Evolutionary conservation across 2,888 invertebrate species (phyloP), one percentile per base, ranked within the genome.

Genomic region (Polymixis lichenea): DNA sequence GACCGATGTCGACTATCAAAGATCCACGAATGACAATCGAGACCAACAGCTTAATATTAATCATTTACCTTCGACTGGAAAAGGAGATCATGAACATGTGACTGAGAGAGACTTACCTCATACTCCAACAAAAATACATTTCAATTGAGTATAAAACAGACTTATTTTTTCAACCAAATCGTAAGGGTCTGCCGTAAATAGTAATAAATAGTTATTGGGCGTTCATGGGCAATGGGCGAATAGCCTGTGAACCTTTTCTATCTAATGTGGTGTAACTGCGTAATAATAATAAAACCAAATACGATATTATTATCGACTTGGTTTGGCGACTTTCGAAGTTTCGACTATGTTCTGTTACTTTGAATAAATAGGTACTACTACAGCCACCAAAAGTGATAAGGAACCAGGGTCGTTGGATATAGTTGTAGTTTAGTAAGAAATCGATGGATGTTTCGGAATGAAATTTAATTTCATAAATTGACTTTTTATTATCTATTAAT

Each of bases 201-300:
- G 68, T 58, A 66, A 72, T 80, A 80, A 80, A 80, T 58, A 58
- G 65, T 84, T 75, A 82, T 76, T 70, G 81, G 61, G 65, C 72
- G 75, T 75, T 80, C 84, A 80, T 65, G 53, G 60, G 60, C 56
- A 56, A 53, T 61, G 68, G 61, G 25, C 49, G 32, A 72, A 75
- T 75, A 64, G 75, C 49, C 60, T 60, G 22, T 46, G 61, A 55
- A 58, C 82, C 69, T 85, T 81, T 83, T 84, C 67, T 61, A 58
- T 66, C 64, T 74, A 84, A 72, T 80, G 68, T 70, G n/a, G 25
- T 58, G 66, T 64, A 60, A 38, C 49, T 38, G 38, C 58, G 61
- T 78, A 49, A 68, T 72, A 53, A n/a, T 58, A 55, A 56, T 82
- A 81, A 85, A 76, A 72, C 32, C 49, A 58, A 60, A 72, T 61